These are phyloP conservation scores for Papilio polytes DNA, from an alignment of 1,140 invertebrate genomes.

Conservation along the genomic window DNA sequence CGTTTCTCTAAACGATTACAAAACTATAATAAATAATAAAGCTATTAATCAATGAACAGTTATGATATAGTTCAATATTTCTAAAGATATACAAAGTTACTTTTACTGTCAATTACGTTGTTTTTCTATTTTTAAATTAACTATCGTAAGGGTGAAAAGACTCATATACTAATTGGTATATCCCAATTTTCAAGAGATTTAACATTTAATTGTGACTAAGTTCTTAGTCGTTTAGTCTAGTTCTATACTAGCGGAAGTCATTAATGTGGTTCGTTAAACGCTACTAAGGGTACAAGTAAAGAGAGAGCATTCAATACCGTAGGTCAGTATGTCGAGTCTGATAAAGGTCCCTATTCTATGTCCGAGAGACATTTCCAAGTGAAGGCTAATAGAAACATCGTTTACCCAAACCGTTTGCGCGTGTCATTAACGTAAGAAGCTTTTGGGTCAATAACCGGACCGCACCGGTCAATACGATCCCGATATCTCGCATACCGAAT, in stretches of 20 bases:
- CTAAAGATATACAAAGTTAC: background rate
- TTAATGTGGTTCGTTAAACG: background rate
- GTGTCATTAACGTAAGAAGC: conserved; percentile 71
- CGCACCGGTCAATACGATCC: conserved; percentile 49
- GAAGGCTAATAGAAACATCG: conserved; percentile 71
- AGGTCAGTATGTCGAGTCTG: conserved; percentile 2
- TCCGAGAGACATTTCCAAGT: conserved; percentile 36
- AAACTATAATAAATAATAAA: conserved; percentile 8
- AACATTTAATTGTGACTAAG: background rate
- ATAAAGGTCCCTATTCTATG: conserved; percentile 7
- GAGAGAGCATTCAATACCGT: background rate
- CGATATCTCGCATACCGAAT: conserved; percentile 59
- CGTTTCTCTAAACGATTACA: conserved; percentile 17
- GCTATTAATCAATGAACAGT: conserved; percentile 22
- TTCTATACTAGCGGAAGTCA: background rate
- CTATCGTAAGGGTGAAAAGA: no score
- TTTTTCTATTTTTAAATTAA: background rate
- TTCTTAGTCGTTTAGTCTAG: background rate
- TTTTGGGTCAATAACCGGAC: conserved; percentile 72
- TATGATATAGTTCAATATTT: background rate
- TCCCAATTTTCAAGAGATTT: no score
- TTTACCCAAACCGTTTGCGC: conserved; percentile 68
- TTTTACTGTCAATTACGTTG: no score
- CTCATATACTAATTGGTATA: no score
- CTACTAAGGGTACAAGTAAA: background rate